Base-by-base conservation (phyloP, 2,888 invertebrate species). In the Glaucopsyche alexis region DNA sequence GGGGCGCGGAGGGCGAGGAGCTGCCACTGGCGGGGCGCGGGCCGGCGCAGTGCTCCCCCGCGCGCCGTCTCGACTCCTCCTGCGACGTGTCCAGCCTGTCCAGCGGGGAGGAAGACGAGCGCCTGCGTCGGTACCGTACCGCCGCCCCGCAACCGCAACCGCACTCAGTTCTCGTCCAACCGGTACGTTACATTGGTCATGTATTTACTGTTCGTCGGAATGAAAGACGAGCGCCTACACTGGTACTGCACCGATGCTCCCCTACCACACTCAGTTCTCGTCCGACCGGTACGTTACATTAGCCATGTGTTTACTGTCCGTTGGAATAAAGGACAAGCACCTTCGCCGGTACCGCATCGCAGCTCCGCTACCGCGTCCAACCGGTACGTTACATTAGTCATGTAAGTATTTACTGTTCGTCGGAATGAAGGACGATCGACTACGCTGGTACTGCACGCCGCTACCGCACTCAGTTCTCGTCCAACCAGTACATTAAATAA, bases 41-140 rank as follows among this genome's bases (percentile, higher is more conserved):
- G 0, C 92, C 92, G 29, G 91, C 93, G 77, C 91, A 91, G 81
- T 90, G 93, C 80, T 90, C 93, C 66, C 91, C 91, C 70, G 90
- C 93, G 82, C 86, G 92, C 71, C 86, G 93, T 72, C 89, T 92
- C 80, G 91, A 93, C 85, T 85, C 92, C 29, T 92, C 91, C 8
- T 93, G 93, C 88, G 93, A 92, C 85, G 86, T 85, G 73, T 93
- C 93, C 77, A 90, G 90, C 78, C 87, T 93, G 66, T 93, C 93
- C 83, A 91, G 93, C 81, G 93, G 94, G 76, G 91, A 94, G 80
- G 89, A 93, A 82, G 90, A 93, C 89, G 89, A 93, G 84, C 85
- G 92, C 7, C 81, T 93, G 82, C 88, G 92, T n/a, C 82, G 91
- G 76, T 92, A 92, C 79, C 89, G 92, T 79, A 92, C 90, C 16